Evolutionary conservation across 2,797 vertebrate genomes (phyloP), one percentile per base, ranked within the genome.

Genomic region (Pachyuromys duprasi): DNA sequence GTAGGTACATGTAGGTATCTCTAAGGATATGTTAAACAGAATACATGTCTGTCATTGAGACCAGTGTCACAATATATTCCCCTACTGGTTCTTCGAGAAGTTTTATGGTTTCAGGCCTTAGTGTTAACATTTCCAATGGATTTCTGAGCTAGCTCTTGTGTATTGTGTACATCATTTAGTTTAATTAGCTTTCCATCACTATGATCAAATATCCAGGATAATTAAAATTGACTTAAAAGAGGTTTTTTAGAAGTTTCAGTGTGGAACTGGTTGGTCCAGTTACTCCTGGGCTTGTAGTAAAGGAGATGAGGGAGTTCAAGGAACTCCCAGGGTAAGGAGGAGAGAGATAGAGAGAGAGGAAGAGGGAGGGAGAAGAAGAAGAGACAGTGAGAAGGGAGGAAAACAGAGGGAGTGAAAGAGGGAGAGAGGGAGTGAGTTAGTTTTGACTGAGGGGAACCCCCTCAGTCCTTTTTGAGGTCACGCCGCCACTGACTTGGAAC

Each of bases 11-110:
- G n/a, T n/a, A n/a, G n/a, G 80, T 69, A 57, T 69, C 28, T 76
- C 6, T 60, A 79, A 95, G 81, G 45, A 57, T 75, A 70, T n/a
- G 12, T 89, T 72, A 81, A 96, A 39, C 22, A 88, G 55, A 74
- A 82, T 13, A 67, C 18, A 53, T 11, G 12, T 26, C n/a, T 31
- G 13, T 11, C 42, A 49, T n/a, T 28, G 45, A 76, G 72, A 63
- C 13, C 31, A 63, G 13, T 65, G 57, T 39, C 60, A 36, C 3
- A 33, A 20, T 14, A n/a, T 17, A 62, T 60, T 53, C 22, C 8
- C 14, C 39, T 60, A 14, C 36, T 26, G 42, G 14, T n/a, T 26
- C 36, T 69, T 86, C 15, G 57, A n/a, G 31, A 28, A 28, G 3
- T 86, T 45, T 69, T 69, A 78, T 42, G 36, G 62, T 69, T 92